These are phyloP conservation scores for Prietella phreatophila DNA, from an alignment of 2,113 vertebrate species.

Conservation along the genomic window DNA sequence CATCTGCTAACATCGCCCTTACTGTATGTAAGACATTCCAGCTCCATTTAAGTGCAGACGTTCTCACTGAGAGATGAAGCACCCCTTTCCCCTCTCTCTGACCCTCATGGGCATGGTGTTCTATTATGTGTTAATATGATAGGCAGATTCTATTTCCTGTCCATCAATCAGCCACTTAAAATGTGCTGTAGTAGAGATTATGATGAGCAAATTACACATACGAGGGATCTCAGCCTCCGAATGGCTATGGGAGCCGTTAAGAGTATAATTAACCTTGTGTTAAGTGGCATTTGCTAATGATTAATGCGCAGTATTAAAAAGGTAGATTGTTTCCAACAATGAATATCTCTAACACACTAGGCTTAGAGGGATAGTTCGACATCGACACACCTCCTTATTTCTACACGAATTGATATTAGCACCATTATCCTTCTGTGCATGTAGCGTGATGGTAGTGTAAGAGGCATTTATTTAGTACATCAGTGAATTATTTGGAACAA, in stretches of 20 bases:
- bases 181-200: conserved; percentile 59
- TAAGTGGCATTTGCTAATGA: conserved; percentile 61
- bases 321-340: conserved; percentile 58
- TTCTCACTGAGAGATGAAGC: not conserved
- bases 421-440: not conserved
- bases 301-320: conserved; percentile 58
- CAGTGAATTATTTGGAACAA: conserved; percentile 5
- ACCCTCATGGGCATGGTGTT: conserved; percentile 48
- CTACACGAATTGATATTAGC: conserved; percentile 28
- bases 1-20: not conserved
- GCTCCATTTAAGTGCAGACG: conserved; percentile 6
- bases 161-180: conserved; percentile 62
- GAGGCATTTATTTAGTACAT: not conserved
- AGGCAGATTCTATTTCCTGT: conserved; percentile 60
- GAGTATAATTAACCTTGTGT: conserved; percentile 61
- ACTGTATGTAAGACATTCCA: conserved; percentile 8
- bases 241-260: conserved; percentile 58
- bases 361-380: conserved; percentile 47
- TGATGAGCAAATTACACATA: conserved; percentile 60
- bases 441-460: not conserved
- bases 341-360: conserved; percentile 48
- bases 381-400: conserved; percentile 9
- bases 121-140: conserved; percentile 60
- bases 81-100: conserved; percentile 37
- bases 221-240: conserved; percentile 52